Conservation (phyloP, 2,113 vertebrate genomes). For the Ptyas mucosa region DNA sequence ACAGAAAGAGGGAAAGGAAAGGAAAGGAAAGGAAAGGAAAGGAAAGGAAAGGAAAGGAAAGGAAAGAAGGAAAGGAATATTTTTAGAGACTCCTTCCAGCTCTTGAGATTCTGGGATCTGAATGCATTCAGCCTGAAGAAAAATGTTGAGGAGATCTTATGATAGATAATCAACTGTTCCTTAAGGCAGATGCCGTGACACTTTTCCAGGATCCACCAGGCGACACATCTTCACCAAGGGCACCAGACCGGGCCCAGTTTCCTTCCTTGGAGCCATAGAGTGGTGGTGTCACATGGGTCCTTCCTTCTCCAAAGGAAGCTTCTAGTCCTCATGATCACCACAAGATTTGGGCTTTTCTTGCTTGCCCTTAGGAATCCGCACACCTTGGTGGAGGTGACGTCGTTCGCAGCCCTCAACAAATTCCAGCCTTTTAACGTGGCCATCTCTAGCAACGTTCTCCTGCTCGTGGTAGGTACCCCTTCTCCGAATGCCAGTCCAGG, state of each 20-base stretch:
- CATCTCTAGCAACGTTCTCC: slow-evolving; percentile 91
- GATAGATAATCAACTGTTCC: too few species aligned
- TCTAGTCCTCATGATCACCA: too few species aligned
- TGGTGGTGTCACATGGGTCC: neutral
- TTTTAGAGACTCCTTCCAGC: too few species aligned
- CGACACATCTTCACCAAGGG: neutral
- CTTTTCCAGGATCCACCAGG: too few species aligned
- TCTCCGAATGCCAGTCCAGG: neutral
- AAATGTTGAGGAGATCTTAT: neutral
- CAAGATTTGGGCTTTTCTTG: too few species aligned
- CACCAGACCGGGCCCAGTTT: neutral
- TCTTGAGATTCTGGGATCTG: neutral
- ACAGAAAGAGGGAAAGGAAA: too few species aligned
- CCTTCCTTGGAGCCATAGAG: too few species aligned
- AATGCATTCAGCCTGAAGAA: neutral
- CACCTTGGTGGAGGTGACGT: slow-evolving; percentile 89
- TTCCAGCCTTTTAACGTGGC: slow-evolving; percentile 97
- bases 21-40: too few species aligned
- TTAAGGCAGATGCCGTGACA: too few species aligned
- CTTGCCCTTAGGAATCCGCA: slow-evolving; percentile 79
- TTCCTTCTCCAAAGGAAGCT: neutral
- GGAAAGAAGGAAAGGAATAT: too few species aligned
- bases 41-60: too few species aligned
- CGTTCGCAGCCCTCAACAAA: slow-evolving; percentile 91
- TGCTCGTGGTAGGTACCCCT: slow-evolving; percentile 80